A percentile compares a stretch with the other conserved stretches of the same genome.
Conservation (phyloP, 92 coral and sea anemone species). For the Palythoa grandiflora region DNA sequence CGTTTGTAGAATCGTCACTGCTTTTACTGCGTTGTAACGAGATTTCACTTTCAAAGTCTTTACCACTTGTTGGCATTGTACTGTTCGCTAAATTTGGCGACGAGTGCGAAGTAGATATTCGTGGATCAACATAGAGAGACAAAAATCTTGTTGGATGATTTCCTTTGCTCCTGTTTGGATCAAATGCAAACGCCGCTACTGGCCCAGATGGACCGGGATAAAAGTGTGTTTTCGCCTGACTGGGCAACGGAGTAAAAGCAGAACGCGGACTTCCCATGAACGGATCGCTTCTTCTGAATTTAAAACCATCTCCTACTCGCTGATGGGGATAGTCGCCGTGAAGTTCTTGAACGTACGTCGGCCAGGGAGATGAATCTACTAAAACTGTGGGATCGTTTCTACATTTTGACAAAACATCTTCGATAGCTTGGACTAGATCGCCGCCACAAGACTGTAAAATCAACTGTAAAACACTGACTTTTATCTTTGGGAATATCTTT, state of each 20-base stretch:
- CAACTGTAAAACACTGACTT: conserved; percentile 91
- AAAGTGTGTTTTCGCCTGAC: conserved; percentile 76
- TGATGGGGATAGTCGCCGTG: conserved; percentile 73
- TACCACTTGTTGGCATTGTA: not conserved
- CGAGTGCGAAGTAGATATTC: conserved; percentile 47
- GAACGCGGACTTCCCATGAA: conserved; percentile 82
- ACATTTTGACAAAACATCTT: conserved; percentile 87
- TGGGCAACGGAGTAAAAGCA: conserved; percentile 83
- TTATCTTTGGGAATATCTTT: conserved; percentile 95
- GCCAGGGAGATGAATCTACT: conserved; percentile 82
- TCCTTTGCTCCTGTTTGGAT: conserved; percentile 72
- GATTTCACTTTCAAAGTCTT: conserved; percentile 32
- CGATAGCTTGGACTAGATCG: conserved; percentile 95
- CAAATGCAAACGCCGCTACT: conserved; percentile 80
- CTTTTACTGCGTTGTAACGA: conserved; percentile 34
- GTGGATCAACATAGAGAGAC: conserved; percentile 72
- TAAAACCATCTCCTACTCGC: conserved; percentile 69
- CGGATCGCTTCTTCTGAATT: conserved; percentile 71
- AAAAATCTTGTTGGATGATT: conserved; percentile 59
- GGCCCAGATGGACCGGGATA: conserved; percentile 67
- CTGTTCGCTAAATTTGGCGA: conserved; percentile 12
- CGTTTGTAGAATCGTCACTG: conserved; percentile 29
- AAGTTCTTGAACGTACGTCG: conserved; percentile 64
- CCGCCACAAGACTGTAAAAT: conserved; percentile 95
- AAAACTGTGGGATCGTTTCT: conserved; percentile 76